Percentiles rank a stretch among this genome's conserved stretches.
phyloP scores from a whole-genome alignment of 2,888 invertebrate genomes.

The Cataglyphis cursor region DNA sequence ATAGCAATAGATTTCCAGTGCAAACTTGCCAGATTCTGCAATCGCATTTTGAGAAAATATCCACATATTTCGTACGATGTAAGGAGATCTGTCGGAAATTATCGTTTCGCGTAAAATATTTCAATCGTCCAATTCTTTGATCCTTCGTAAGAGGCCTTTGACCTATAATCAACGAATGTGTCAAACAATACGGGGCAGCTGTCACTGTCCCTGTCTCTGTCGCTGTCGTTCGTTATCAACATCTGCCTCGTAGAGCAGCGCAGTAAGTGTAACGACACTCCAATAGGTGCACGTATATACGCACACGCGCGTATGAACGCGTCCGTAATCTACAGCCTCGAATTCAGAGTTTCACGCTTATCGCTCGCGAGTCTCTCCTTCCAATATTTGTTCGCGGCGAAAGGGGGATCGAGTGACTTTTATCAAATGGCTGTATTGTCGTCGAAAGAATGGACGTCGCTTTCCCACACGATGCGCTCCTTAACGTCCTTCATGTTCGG shows the following conservation, averaged over 20 bases:
- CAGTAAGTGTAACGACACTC: constrained; percentile 62
- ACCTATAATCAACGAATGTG: constrained; percentile 78
- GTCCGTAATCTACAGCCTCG: constrained; percentile 73
- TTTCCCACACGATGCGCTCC: constrained; percentile 66
- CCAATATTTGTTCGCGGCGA: constrained; percentile 79
- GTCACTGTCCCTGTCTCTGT: constrained; percentile 75
- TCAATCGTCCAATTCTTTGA: constrained; percentile 66
- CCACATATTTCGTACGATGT: background rate
- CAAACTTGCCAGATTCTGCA: background rate
- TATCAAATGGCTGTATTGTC: constrained; percentile 73
- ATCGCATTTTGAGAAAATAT: background rate
- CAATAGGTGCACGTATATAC: constrained; percentile 23
- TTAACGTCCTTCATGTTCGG: constrained; percentile 56
- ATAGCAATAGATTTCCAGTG: constrained; percentile 1
- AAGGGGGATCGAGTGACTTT: constrained; percentile 74
- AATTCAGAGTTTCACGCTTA: constrained; percentile 76
- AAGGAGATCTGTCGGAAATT: background rate
- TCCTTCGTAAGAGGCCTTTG: constrained; percentile 77
- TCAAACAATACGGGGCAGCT: constrained; percentile 82
- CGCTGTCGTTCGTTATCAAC: constrained; percentile 80
- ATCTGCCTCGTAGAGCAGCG: constrained; percentile 81
- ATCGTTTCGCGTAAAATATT: constrained; percentile 36
- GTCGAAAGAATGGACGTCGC: constrained; percentile 71
- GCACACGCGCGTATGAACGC: constrained; percentile 42
- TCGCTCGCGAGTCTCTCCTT: constrained; percentile 73